These are phyloP conservation scores for Hirudo medicinalis DNA, from an alignment of 1,140 invertebrate genomes.

Conservation along the genomic window DNA sequence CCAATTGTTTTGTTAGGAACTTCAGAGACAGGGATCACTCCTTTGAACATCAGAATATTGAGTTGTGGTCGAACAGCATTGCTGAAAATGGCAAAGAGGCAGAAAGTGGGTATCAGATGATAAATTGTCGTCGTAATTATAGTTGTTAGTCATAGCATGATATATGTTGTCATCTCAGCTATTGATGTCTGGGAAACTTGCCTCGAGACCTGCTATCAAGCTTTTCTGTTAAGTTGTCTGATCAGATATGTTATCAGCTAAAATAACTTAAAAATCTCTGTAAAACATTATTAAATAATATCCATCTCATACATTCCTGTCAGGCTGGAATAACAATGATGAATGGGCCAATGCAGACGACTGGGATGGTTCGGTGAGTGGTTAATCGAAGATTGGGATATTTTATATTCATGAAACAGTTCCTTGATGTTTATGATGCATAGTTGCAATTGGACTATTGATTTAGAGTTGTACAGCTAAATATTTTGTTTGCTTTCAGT, in stretches of 20 bases:
- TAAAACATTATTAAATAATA: not conserved
- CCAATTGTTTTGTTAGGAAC: not conserved
- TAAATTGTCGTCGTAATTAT: no score
- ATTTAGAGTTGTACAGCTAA: not conserved
- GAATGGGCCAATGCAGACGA: constrained; percentile 80
- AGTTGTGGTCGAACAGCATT: constrained; percentile 52
- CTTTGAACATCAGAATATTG: constrained; percentile 35
- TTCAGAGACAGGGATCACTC: not conserved
- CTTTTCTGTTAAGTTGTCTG: no score
- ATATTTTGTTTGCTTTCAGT: not conserved
- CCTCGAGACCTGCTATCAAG: no score
- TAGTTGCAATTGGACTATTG: no score
- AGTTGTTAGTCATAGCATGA: no score
- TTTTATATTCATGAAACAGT: not conserved
- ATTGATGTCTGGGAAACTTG: no score
- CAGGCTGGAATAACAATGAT: constrained; percentile 49
- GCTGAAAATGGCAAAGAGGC: constrained; percentile 33
- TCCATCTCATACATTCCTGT: not conserved
- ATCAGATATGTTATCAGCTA: no score
- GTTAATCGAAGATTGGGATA: no score
- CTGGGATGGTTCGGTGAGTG: constrained; percentile 59
- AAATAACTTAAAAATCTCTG: no score
- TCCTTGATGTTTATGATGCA: no score
- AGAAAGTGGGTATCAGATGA: not conserved
- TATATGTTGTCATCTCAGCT: no score